These are phyloP conservation scores for Parotocinclus haroldoi DNA, from an alignment of 2,797 vertebrate species.

Conservation along the genomic window DNA sequence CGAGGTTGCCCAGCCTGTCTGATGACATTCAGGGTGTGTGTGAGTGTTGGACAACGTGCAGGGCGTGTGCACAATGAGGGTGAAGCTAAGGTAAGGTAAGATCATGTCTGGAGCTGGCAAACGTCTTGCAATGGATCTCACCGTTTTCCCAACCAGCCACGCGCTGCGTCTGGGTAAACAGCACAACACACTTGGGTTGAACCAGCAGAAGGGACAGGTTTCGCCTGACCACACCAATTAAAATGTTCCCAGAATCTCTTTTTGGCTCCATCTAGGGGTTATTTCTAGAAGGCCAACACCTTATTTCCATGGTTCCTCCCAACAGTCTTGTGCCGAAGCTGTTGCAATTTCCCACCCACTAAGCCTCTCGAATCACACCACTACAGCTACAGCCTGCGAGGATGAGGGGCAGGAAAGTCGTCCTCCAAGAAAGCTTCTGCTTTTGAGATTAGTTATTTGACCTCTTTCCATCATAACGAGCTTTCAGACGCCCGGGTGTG, in stretches of 20 bases:
- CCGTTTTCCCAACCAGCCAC: neutral
- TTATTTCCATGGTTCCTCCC: too few species aligned
- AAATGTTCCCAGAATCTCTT: neutral
- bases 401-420: too few species aligned
- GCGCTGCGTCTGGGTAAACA: too few species aligned
- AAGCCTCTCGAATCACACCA: too few species aligned
- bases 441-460: too few species aligned
- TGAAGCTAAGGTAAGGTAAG: slow-evolving; percentile 4
- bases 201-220: neutral
- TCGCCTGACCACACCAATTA: neutral
- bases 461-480: too few species aligned
- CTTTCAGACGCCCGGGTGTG: too few species aligned
- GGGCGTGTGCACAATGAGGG: neutral
- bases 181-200: neutral
- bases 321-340: too few species aligned
- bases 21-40: slow-evolving; percentile 29
- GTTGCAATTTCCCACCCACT: too few species aligned
- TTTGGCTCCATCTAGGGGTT: slow-evolving; percentile 53
- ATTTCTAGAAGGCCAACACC: neutral
- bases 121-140: slow-evolving; percentile 9
- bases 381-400: too few species aligned
- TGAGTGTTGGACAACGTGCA: slow-evolving; percentile 6
- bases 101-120: slow-evolving; percentile 2
- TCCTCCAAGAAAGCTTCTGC: too few species aligned
- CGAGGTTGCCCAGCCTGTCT: slow-evolving; percentile 38